These are phyloP conservation scores for Rhincodon typus DNA, from an alignment of 2,797 vertebrate genomes.

Conservation along the genomic window DNA sequence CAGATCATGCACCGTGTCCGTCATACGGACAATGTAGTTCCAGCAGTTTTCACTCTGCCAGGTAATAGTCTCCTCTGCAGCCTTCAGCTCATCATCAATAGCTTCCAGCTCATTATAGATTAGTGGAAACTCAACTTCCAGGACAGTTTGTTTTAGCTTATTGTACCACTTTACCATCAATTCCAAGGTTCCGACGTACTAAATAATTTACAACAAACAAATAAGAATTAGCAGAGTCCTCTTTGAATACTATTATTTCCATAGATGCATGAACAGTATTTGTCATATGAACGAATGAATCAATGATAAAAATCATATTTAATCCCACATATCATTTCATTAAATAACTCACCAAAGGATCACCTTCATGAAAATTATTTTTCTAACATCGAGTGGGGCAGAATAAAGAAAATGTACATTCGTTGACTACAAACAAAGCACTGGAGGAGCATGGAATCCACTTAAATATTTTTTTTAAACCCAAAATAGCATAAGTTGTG, in stretches of 20 bases:
- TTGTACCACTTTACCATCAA: slow-evolving; percentile 67
- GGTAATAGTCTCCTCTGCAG: slow-evolving; percentile 52
- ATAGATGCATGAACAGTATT: not conserved
- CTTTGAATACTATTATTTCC: not conserved
- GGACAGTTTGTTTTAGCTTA: slow-evolving; percentile 60
- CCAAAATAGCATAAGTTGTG: not conserved
- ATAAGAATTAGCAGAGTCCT: no score
- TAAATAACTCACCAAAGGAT: not conserved
- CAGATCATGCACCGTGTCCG: slow-evolving; percentile 52
- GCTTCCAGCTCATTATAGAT: slow-evolving; percentile 56
- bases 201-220: slow-evolving; percentile 7
- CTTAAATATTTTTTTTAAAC: not conserved
- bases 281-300: not conserved
- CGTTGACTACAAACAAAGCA: not conserved
- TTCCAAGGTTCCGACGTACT: slow-evolving; percentile 66
- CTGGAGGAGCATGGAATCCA: not conserved
- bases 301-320: not conserved
- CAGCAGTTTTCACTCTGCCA: slow-evolving; percentile 64
- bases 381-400: not conserved
- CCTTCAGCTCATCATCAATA: slow-evolving; percentile 57
- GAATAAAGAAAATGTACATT: not conserved
- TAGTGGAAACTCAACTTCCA: slow-evolving; percentile 67
- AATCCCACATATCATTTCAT: not conserved
- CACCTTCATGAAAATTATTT: not conserved
- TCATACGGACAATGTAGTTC: slow-evolving; percentile 57